Evolutionary conservation across 2,888 invertebrate genomes (phyloP).

Genomic region (Congeria kusceri): DNA sequence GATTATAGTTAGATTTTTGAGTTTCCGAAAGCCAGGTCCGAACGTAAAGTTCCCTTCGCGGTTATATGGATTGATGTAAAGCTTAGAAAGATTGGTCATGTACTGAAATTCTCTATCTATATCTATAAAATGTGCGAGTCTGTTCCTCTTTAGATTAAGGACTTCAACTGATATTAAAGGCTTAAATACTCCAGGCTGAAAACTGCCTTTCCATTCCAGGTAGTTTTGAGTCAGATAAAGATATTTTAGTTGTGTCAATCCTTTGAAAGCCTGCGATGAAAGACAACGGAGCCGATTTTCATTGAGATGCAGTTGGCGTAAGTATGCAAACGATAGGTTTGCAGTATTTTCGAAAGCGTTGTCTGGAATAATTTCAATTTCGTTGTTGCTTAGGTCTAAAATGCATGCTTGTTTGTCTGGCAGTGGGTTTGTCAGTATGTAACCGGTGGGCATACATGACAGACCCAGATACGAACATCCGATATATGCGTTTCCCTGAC

Average conservation of each 20-base stretch:
- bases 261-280: constrained; percentile 15
- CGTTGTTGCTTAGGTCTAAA: neutral
- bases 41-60: neutral
- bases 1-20: neutral
- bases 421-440: too few relatives aligned
- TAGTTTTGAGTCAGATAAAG: constrained; percentile 20
- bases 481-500: too few relatives aligned
- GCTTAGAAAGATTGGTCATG: constrained; percentile 13
- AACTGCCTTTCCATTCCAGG: constrained; percentile 11
- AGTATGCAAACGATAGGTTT: neutral
- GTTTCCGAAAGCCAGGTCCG: neutral
- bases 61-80: neutral
- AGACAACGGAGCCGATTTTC: neutral
- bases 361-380: neutral
- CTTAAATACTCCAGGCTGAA: constrained; percentile 12
- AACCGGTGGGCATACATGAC: too few relatives aligned
- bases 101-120: constrained; percentile 31
- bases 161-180: constrained; percentile 6
- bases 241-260: constrained; percentile 10
- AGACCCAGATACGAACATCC: too few relatives aligned
- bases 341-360: neutral
- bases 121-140: neutral
- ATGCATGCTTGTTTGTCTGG: too few relatives aligned
- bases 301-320: neutral
- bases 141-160: constrained; percentile 22